A percentile compares a stretch with the other conserved stretches of the same genome.
These are phyloP conservation scores for Rhea americana DNA, from an alignment of 2,113 vertebrate species.

Conservation along the genomic window DNA sequence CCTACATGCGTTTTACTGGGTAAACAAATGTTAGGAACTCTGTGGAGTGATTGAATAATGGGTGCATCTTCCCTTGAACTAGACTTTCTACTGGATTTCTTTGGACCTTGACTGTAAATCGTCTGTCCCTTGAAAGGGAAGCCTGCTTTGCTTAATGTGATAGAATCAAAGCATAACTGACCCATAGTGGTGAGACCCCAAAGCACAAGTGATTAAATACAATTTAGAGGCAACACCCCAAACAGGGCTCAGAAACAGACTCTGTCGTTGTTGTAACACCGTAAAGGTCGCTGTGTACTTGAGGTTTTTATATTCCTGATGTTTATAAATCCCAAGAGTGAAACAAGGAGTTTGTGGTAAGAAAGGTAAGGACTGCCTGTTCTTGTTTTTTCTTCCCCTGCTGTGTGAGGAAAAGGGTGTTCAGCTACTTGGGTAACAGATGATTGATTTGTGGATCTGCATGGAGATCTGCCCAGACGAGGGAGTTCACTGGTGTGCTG, in stretches of 20 bases:
- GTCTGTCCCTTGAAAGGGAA: neutral
- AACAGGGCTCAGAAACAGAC: neutral
- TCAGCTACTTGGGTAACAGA: neutral
- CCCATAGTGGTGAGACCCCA: neutral
- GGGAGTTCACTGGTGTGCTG: neutral
- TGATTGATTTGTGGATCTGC: neutral
- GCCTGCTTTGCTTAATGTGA: neutral
- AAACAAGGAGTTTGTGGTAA: neutral
- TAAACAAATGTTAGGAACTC: neutral
- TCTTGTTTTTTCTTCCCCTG: neutral
- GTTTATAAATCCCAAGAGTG: neutral
- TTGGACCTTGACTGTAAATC: neutral
- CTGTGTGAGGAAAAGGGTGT: neutral
- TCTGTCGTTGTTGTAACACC: neutral
- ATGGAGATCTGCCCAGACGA: neutral
- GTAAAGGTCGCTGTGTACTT: neutral
- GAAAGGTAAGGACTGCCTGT: neutral
- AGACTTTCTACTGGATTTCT: neutral
- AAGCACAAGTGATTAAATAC: neutral
- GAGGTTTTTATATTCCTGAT: neutral
- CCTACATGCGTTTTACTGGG: neutral
- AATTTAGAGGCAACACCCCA: neutral
- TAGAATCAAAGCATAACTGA: neutral
- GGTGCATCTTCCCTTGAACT: neutral
- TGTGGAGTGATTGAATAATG: neutral